Conservation (phyloP, 92 coral and sea anemone species). For the Epizoanthus fatuus region DNA sequence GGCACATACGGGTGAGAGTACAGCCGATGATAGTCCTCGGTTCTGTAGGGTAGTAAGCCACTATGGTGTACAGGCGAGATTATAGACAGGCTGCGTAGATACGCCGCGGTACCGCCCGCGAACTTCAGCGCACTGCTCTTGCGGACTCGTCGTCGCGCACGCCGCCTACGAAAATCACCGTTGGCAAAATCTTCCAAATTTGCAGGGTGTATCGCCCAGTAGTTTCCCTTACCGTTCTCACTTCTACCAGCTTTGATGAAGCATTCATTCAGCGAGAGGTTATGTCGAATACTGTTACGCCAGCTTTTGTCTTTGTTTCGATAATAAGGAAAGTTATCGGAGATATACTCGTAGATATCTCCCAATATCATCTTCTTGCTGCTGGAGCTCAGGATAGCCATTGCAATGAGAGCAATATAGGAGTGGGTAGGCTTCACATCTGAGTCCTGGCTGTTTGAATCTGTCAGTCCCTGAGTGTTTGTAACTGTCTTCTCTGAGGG, state of each 20-base stretch:
- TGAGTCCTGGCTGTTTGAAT: slow-evolving; percentile 73
- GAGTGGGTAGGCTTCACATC: slow-evolving; percentile 98
- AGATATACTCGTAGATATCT: slow-evolving; percentile 96
- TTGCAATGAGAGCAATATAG: slow-evolving; percentile 96
- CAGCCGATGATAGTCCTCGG: slow-evolving; percentile 74
- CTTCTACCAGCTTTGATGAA: slow-evolving; percentile 98
- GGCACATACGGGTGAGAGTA: slow-evolving; percentile 64
- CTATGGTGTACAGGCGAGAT: slow-evolving; percentile 59
- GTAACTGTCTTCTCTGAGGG: slow-evolving; percentile 24
- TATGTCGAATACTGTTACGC: slow-evolving; percentile 98
- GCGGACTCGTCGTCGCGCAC: slow-evolving; percentile 94
- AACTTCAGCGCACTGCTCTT: slow-evolving; percentile 84
- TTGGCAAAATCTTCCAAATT: slow-evolving; percentile 98
- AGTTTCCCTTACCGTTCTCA: slow-evolving; percentile 98
- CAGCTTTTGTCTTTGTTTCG: slow-evolving; percentile 98
- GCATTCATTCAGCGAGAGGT: slow-evolving; percentile 97
- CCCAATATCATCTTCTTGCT: slow-evolving; percentile 97
- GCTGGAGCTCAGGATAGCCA: slow-evolving; percentile 95
- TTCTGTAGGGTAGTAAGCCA: slow-evolving; percentile 63
- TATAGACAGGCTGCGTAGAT: slow-evolving; percentile 66
- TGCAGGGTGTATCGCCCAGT: slow-evolving; percentile 99
- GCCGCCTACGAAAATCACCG: slow-evolving; percentile 96
- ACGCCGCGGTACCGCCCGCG: slow-evolving; percentile 65
- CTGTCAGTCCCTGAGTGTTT: slow-evolving; percentile 43
- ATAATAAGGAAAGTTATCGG: slow-evolving; percentile 96